Evolutionary conservation across 2,888 invertebrate species (phyloP).

Genomic region (Tromatobia lineatoria): DNA sequence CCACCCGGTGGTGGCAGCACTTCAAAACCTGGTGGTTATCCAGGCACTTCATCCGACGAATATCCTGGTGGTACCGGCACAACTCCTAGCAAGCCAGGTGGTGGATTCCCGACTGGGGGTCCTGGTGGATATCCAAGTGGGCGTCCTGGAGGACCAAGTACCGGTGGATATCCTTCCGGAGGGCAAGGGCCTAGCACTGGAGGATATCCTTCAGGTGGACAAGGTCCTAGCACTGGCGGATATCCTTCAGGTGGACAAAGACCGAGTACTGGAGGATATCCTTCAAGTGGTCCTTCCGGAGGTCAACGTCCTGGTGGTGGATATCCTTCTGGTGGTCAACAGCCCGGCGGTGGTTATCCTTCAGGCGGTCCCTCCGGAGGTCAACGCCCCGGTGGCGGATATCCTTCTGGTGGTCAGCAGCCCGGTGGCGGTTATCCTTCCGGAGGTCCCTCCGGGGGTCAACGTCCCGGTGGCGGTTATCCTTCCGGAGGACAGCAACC

Average conservation of each 20-base stretch:
- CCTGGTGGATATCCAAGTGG: conserved; percentile 78
- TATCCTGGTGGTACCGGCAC: conserved; percentile 75
- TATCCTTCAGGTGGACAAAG: conserved; percentile 75
- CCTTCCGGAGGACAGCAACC: conserved; percentile 61
- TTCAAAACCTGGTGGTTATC: conserved; percentile 74
- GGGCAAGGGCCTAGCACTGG: conserved; percentile 71
- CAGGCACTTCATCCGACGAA: conserved; percentile 69
- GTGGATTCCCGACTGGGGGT: conserved; percentile 76
- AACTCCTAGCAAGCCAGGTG: conserved; percentile 72
- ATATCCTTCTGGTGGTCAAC: conserved; percentile 66
- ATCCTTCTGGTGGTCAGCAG: conserved; percentile 59
- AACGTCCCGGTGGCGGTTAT: conserved; percentile 53
- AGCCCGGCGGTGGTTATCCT: conserved; percentile 59
- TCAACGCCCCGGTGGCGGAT: conserved; percentile 62
- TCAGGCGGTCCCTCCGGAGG: conserved; percentile 70
- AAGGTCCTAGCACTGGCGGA: conserved; percentile 72
- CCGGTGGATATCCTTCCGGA: conserved; percentile 71
- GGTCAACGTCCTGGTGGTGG: conserved; percentile 69
- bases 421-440: conserved; percentile 57
- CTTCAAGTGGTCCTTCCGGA: conserved; percentile 71
- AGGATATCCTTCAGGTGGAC: conserved; percentile 71
- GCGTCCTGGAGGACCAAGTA: conserved; percentile 65
- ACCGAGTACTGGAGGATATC: conserved; percentile 71
- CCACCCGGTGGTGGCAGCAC: conserved; percentile 71
- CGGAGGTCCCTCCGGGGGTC: conserved; percentile 62